Conservation (phyloP, 2,888 invertebrate genomes). For the Drosophila vallismaia region DNA sequence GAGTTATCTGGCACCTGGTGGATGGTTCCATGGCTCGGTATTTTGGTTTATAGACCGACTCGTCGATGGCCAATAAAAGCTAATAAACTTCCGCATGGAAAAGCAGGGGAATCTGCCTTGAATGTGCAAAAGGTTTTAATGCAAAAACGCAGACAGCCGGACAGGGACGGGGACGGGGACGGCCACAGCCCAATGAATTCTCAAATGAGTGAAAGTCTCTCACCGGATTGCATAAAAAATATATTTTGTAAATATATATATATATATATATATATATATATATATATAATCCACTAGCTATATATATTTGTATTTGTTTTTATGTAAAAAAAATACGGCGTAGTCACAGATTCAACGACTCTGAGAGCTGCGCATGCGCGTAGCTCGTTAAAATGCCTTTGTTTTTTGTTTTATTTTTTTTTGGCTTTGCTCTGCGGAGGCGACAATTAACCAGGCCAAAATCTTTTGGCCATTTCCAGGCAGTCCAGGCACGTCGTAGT, state of each 20-base stretch:
- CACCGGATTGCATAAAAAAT: constrained; percentile 39
- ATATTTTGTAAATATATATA: not conserved
- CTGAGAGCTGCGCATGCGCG: constrained; percentile 76
- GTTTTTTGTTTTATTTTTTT: not conserved
- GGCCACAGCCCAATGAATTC: constrained; percentile 66
- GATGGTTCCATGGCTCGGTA: constrained; percentile 3
- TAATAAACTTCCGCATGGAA: constrained; percentile 34
- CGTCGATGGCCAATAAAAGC: not conserved
- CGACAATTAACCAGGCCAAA: constrained; percentile 63
- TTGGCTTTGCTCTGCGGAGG: constrained; percentile 20
- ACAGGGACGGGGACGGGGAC: constrained; percentile 7
- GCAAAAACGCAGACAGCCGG: constrained; percentile 43
- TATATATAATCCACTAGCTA: not conserved
- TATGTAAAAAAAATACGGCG: constrained; percentile 3
- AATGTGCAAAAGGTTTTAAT: constrained; percentile 20
- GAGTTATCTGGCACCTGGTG: constrained; percentile 5
- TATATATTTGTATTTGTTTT: not conserved
- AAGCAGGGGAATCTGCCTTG: constrained; percentile 28
- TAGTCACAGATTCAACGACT: constrained; percentile 15
- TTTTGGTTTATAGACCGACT: not conserved
- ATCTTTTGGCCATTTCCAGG: constrained; percentile 10
- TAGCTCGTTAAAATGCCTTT: constrained; percentile 65
- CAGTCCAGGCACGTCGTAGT: constrained; percentile 67
- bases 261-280: not conserved
- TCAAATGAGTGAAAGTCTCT: constrained; percentile 72